Evolutionary conservation across 2,888 invertebrate species (phyloP).

Genomic region (Agrotis exclamationis): DNA sequence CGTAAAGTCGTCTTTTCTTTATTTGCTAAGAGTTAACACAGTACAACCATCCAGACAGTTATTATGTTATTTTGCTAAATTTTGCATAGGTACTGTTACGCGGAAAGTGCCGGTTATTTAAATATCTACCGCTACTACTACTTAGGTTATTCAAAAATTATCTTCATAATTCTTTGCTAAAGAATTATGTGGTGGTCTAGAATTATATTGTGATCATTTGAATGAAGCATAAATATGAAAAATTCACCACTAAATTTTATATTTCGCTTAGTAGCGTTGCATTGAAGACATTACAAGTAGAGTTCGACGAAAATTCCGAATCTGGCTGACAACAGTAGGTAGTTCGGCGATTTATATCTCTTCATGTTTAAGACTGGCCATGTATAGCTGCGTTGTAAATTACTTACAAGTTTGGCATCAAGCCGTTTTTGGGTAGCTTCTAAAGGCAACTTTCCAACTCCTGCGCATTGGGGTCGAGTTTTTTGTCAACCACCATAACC

Average conservation of each 20-base stretch:
- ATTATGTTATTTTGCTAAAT: background rate
- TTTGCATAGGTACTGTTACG: background rate
- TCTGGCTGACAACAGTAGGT: slow-evolving; percentile 24
- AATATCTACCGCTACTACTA: background rate
- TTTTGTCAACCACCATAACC: slow-evolving; percentile 71
- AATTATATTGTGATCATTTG: background rate
- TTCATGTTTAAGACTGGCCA: slow-evolving; percentile 44
- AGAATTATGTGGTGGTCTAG: too few species aligned
- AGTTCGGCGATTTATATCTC: slow-evolving; percentile 38
- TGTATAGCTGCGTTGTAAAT: slow-evolving; percentile 63
- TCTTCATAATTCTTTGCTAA: background rate
- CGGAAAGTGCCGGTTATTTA: slow-evolving; percentile 1
- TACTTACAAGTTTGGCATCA: slow-evolving; percentile 68
- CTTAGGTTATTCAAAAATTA: slow-evolving; percentile 9
- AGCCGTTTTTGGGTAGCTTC: slow-evolving; percentile 76
- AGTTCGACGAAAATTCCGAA: background rate
- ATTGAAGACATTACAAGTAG: background rate
- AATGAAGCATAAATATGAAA: background rate
- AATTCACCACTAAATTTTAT: background rate
- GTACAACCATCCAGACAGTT: background rate
- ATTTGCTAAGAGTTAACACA: slow-evolving; percentile 10
- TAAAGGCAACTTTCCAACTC: slow-evolving; percentile 81
- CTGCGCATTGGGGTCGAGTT: slow-evolving; percentile 75
- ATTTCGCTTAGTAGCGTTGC: too few species aligned
- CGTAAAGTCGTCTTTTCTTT: background rate